Base-by-base conservation (phyloP, 2,888 invertebrate species). In the Nomada ruficornis region DNA sequence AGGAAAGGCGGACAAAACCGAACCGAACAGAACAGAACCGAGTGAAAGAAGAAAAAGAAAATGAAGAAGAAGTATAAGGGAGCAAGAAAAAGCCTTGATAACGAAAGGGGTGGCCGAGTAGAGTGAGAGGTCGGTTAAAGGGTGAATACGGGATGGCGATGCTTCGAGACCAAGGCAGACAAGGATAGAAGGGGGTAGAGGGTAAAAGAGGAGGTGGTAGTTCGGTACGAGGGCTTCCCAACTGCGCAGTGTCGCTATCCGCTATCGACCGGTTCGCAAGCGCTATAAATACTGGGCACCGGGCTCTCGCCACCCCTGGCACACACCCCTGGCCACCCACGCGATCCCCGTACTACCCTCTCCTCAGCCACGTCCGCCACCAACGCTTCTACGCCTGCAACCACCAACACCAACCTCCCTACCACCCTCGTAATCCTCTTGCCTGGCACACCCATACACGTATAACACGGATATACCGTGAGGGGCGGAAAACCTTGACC, bases 241-340 rank as follows among this genome's bases (percentile, higher is more conserved):
- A 91, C 91, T 92, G 93, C 92, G 92, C 93, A 92, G 90, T 91
- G 91, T 91, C 91, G 92, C 90, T 91, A 90, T 92, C 90, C 91
- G 89, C 87, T 93, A 93, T 93, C 93, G 92, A 91, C 89, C 91
- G 87, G 89, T 89, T 90, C 90, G 89, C 91, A 90, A 86, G 90
- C 89, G 91, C 91, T 93, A 93, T 93, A 93, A 93, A 93, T 93
- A 93, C 93, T 90, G 90, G 91, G 91, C 90, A 91, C 90, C 89
- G 89, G 91, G 91, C 89, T 92, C 89, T 89, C 86, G 87, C 89
- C 87, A 90, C 89, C 91, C 88, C 87, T 78, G 81, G 71, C 84
- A 71, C 85, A 75, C 84, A 85, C 78, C 86, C 89, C 83, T 85
- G 76, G 76, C 83, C 86, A 82, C 89, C 86, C 85, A 86, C 83